A percentile compares a stretch with the other conserved stretches of the same genome.
These are phyloP conservation scores for Zaprionus ghesquierei DNA, from an alignment of 1,140 invertebrate genomes.

Conservation along the genomic window DNA sequence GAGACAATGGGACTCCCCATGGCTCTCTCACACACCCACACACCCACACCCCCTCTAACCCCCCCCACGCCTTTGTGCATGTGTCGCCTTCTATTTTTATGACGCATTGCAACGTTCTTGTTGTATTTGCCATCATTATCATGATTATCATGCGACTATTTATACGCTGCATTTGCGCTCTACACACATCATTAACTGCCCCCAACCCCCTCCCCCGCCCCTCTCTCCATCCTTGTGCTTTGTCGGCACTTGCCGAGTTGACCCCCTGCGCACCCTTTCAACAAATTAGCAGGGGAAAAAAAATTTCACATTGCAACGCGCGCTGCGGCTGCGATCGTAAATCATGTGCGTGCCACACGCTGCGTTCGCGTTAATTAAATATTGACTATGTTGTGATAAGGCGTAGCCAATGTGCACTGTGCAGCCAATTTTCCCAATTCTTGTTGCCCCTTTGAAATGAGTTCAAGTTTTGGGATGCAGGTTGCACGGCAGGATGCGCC, in stretches of 20 bases:
- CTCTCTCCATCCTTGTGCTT: slow-evolving; percentile 6
- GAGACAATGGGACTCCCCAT: neutral
- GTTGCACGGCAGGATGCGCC: slow-evolving; percentile 57
- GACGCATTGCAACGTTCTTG: slow-evolving; percentile 1
- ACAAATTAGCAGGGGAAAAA: slow-evolving; percentile 35
- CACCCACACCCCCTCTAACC: neutral
- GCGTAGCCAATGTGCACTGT: slow-evolving; percentile 64
- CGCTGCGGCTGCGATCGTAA: slow-evolving; percentile 39
- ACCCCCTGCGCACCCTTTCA: slow-evolving; percentile 19
- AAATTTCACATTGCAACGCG: slow-evolving; percentile 45
- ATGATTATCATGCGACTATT: slow-evolving; percentile 25
- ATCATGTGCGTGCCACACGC: slow-evolving; percentile 61
- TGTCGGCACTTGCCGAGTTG: slow-evolving; percentile 48
- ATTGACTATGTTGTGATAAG: slow-evolving; percentile 80
- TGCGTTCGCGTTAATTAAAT: slow-evolving; percentile 80
- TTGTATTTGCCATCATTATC: slow-evolving; percentile 36
- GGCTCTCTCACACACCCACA: neutral
- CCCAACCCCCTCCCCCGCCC: neutral
- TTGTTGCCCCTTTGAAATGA: neutral
- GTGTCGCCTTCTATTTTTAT: slow-evolving; percentile 2
- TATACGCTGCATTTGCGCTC: slow-evolving; percentile 5
- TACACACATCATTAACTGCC: slow-evolving; percentile 42
- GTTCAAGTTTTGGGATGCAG: neutral
- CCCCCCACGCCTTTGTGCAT: neutral
- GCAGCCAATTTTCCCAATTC: slow-evolving; percentile 53